phyloP scores from a whole-genome alignment of 2,113 vertebrate species.

The Sorex fumeus region DNA sequence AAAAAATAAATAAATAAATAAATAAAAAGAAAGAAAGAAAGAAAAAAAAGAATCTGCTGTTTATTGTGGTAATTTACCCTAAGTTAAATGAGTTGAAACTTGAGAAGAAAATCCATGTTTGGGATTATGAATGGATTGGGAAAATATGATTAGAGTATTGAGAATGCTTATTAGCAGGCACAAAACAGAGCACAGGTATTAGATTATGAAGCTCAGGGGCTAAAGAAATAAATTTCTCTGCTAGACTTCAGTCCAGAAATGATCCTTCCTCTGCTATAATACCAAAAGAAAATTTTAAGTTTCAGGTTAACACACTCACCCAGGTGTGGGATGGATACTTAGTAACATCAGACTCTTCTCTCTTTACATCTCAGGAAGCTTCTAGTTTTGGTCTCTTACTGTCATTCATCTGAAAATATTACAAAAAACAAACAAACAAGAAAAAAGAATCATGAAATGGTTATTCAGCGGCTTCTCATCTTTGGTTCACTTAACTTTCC shows the following conservation, averaged over 20 bases:
- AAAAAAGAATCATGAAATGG: slow-evolving; percentile 20
- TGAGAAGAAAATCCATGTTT: background rate
- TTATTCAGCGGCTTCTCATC: background rate
- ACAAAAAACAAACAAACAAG: background rate
- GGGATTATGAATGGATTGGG: background rate
- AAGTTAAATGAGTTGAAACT: background rate
- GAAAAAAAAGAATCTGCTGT: too few species aligned
- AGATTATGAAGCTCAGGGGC: background rate
- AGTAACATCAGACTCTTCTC: background rate
- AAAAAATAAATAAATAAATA: too few species aligned
- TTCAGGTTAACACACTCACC: background rate
- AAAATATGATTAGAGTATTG: background rate
- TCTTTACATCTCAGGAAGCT: background rate
- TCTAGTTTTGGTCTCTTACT: background rate
- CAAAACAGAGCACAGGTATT: background rate
- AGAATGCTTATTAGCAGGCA: background rate
- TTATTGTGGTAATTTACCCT: background rate
- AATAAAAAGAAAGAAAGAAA: too few species aligned
- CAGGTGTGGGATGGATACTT: background rate
- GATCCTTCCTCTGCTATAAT: background rate
- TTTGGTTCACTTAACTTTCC: background rate
- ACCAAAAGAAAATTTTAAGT: background rate
- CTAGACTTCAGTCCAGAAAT: background rate
- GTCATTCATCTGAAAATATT: slow-evolving; percentile 26
- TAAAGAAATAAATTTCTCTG: background rate